Conservation (phyloP, 2,113 vertebrate genomes). For the Chionomys nivalis region DNA sequence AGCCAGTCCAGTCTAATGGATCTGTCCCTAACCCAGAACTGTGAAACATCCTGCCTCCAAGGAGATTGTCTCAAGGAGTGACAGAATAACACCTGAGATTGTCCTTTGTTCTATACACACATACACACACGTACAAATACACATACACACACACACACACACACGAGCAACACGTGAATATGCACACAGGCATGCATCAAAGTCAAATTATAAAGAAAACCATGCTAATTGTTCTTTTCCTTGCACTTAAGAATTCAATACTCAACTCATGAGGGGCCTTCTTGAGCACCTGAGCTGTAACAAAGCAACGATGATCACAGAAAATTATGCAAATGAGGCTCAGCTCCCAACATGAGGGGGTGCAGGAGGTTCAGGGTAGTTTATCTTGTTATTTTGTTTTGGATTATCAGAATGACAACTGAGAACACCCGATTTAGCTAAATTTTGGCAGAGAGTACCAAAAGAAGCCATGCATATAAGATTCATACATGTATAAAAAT, state of each 20-base stretch:
- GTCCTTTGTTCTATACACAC: neutral
- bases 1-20: neutral
- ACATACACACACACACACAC: neutral
- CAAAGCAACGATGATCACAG: neutral
- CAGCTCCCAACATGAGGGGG: neutral
- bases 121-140: neutral
- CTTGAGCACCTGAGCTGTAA: neutral
- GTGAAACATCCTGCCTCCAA: neutral
- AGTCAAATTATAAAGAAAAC: neutral
- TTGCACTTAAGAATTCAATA: neutral
- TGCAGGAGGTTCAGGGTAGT: neutral
- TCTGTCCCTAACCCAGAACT: neutral
- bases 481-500: slow-evolving; percentile 27
- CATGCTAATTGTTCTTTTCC: neutral
- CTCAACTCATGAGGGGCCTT: neutral
- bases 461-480: slow-evolving; percentile 47
- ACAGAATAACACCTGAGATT: neutral
- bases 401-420: neutral
- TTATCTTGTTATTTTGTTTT: slow-evolving; percentile 53
- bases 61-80: neutral
- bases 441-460: slow-evolving; percentile 1
- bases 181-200: neutral
- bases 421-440: slow-evolving; percentile 47
- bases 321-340: neutral
- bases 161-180: too few species aligned